These are phyloP conservation scores for Morpho helenor DNA, from an alignment of 2,888 invertebrate species.

Conservation along the genomic window DNA sequence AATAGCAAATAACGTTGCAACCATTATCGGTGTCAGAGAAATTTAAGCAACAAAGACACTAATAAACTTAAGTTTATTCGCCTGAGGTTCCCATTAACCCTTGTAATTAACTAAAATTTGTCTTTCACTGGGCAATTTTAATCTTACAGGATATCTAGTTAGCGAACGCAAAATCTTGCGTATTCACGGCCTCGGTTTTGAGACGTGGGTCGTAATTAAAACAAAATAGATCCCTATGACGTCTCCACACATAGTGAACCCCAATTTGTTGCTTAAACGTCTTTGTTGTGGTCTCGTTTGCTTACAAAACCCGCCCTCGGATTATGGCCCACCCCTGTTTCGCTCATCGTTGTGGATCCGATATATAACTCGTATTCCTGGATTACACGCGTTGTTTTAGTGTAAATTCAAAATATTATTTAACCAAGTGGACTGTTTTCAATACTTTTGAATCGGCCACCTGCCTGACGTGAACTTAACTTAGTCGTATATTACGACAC, in stretches of 20 bases:
- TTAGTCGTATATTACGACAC: no score
- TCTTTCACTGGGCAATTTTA: conserved; percentile 12
- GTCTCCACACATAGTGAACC: conserved; percentile 19
- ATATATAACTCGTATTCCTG: conserved; percentile 1
- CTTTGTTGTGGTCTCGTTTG: conserved; percentile 23
- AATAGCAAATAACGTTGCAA: no score
- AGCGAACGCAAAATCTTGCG: conserved; percentile 10
- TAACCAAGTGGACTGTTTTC: no score
- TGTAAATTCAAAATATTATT: no score
- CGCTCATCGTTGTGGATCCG: conserved; percentile 8
- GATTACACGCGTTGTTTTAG: not conserved
- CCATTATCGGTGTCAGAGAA: not conserved
- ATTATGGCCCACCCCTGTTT: conserved; percentile 14
- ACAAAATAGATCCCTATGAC: conserved; percentile 23
- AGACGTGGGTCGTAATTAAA: conserved; percentile 25
- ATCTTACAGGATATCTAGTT: conserved; percentile 15
- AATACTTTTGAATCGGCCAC: no score
- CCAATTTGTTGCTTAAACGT: conserved; percentile 27
- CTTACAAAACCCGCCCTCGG: conserved; percentile 19
- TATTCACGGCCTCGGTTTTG: conserved; percentile 12
- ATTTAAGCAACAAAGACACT: not conserved
- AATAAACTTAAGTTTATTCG: conserved; percentile 11
- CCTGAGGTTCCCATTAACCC: conserved; percentile 13
- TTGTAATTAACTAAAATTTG: conserved; percentile 17
- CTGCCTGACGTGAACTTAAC: no score